These are phyloP conservation scores for Onthophagus taurus DNA, from an alignment of 1,140 invertebrate species.

Conservation along the genomic window DNA sequence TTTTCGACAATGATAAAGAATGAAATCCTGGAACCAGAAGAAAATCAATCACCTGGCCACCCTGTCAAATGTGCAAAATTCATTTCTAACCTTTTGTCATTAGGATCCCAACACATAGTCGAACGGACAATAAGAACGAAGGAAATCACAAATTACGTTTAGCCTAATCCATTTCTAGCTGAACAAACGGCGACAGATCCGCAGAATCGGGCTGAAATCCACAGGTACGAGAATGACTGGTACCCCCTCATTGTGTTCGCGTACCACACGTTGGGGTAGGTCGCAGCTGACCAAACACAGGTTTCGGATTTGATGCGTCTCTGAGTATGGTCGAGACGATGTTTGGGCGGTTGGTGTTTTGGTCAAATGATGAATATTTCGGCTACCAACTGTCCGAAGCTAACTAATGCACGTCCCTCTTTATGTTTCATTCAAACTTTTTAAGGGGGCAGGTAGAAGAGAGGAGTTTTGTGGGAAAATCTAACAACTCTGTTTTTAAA, in stretches of 20 bases:
- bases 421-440: conserved; percentile 22
- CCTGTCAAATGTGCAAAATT: too few species aligned
- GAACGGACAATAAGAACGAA: too few species aligned
- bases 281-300: conserved; percentile 19
- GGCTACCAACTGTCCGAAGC: conserved; percentile 28
- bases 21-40: too few species aligned
- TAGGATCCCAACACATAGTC: too few species aligned
- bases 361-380: conserved; percentile 31
- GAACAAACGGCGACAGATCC: conserved; percentile 16
- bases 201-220: conserved; percentile 12
- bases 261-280: conserved; percentile 27
- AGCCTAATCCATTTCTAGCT: conserved; percentile 22
- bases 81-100: too few species aligned
- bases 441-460: conserved; percentile 22
- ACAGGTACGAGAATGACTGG: conserved; percentile 1
- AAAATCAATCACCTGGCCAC: too few species aligned
- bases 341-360: conserved; percentile 24
- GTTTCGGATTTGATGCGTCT: conserved; percentile 6
- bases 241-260: conserved; percentile 13
- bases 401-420: conserved; percentile 29
- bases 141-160: conserved; percentile 24
- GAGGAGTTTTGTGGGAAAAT: conserved; percentile 25
- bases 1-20: too few species aligned
- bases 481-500: too few species aligned
- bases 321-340: not conserved